Evolutionary conservation across 2,113 vertebrate species (phyloP).

Genomic region (Ceyx cyanopectus): DNA sequence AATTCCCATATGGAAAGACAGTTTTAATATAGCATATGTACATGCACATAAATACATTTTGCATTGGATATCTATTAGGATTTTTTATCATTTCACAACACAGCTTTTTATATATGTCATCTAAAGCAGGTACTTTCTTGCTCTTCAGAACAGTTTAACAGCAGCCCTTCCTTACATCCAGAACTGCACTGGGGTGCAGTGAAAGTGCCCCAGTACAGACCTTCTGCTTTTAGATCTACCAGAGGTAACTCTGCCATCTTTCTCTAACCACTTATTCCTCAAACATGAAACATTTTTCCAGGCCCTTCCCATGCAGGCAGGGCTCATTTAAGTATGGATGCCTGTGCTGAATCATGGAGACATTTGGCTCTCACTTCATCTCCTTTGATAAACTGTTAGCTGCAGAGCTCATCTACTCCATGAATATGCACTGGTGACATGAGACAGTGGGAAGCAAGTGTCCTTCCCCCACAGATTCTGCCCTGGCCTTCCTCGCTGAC

Average conservation of each 20-base stretch:
- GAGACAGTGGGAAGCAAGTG: rapidly evolving
- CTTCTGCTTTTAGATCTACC: not conserved
- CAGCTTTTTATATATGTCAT: not conserved
- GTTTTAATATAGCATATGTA: not conserved
- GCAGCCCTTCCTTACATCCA: not conserved
- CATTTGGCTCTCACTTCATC: not conserved
- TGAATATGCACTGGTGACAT: rapidly evolving
- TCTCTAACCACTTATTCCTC: not conserved
- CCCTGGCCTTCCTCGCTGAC: not conserved
- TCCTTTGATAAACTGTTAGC: not conserved
- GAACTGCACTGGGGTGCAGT: not conserved
- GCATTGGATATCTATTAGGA: rapidly evolving
- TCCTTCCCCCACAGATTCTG: not conserved
- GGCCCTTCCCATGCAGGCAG: not conserved
- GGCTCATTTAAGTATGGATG: not conserved
- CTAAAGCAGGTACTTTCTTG: not conserved
- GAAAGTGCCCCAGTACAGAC: not conserved
- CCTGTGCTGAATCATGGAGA: too few species aligned
- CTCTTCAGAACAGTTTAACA: not conserved
- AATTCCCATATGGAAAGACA: rapidly evolving
- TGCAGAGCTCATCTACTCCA: not conserved
- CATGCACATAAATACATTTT: rapidly evolving
- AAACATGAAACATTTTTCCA: not conserved
- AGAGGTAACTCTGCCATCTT: not conserved
- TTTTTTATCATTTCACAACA: not conserved